phyloP scores from a whole-genome alignment of 2,797 vertebrate genomes.

The Chelon auratus region DNA sequence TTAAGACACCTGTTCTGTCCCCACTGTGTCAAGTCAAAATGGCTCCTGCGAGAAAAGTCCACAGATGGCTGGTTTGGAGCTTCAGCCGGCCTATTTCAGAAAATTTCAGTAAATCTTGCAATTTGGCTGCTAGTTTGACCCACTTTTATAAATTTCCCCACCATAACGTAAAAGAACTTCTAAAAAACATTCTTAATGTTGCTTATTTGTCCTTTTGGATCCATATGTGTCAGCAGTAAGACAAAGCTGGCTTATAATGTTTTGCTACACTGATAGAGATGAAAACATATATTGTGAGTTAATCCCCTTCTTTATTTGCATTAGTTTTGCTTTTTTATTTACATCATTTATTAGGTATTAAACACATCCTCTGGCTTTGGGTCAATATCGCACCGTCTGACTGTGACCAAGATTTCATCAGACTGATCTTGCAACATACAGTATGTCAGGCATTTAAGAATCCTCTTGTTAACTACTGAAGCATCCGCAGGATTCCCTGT shows the following conservation, averaged over 20 bases:
- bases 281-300: neutral
- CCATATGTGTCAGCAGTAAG: neutral
- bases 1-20: too few relatives aligned
- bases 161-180: too few relatives aligned
- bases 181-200: too few relatives aligned
- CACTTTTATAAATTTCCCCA: too few relatives aligned
- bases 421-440: neutral
- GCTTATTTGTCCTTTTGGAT: neutral
- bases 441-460: constrained; percentile 39
- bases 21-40: too few relatives aligned
- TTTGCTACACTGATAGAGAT: neutral
- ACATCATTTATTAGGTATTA: neutral
- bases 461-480: constrained; percentile 15
- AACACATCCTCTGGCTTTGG: neutral
- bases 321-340: neutral
- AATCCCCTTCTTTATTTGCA: neutral
- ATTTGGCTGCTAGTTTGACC: too few relatives aligned
- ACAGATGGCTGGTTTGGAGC: too few relatives aligned
- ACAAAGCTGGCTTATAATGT: neutral
- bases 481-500: constrained; percentile 17
- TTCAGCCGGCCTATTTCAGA: too few relatives aligned
- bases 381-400: constrained; percentile 2
- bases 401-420: neutral
- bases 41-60: too few relatives aligned
- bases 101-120: too few relatives aligned